phyloP scores from a whole-genome alignment of 2,797 vertebrate genomes.

The Tokudaia tokunoshimensis region DNA sequence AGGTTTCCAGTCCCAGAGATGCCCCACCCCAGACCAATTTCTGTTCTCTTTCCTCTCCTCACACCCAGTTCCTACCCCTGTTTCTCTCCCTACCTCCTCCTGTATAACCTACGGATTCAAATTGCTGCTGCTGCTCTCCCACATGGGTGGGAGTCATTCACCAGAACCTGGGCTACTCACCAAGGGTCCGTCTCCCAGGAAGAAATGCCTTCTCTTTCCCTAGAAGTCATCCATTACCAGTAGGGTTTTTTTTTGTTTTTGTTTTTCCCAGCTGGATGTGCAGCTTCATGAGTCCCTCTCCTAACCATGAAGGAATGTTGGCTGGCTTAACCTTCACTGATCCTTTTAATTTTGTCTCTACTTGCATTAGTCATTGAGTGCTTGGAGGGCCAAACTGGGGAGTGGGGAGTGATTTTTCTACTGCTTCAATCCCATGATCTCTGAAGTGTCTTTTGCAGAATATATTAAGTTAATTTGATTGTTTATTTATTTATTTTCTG shows the following conservation, averaged over 20 bases:
- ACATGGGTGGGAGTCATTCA: background rate
- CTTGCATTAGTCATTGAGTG: background rate
- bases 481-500: slow-evolving; percentile 26
- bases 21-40: background rate
- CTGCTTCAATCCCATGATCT: background rate
- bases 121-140: background rate
- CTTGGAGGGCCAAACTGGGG: background rate
- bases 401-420: background rate
- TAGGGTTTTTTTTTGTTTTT: background rate
- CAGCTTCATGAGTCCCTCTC: background rate
- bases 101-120: background rate
- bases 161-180: background rate
- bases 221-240: background rate
- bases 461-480: background rate
- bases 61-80: background rate
- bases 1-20: background rate
- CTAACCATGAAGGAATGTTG: background rate
- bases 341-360: slow-evolving; percentile 1
- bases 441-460: background rate
- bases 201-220: background rate
- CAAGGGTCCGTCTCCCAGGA: background rate
- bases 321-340: background rate
- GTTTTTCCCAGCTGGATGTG: background rate
- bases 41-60: background rate
- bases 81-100: background rate